These are phyloP conservation scores for Dromas ardeola DNA, from an alignment of 2,113 vertebrate genomes.

Conservation along the genomic window DNA sequence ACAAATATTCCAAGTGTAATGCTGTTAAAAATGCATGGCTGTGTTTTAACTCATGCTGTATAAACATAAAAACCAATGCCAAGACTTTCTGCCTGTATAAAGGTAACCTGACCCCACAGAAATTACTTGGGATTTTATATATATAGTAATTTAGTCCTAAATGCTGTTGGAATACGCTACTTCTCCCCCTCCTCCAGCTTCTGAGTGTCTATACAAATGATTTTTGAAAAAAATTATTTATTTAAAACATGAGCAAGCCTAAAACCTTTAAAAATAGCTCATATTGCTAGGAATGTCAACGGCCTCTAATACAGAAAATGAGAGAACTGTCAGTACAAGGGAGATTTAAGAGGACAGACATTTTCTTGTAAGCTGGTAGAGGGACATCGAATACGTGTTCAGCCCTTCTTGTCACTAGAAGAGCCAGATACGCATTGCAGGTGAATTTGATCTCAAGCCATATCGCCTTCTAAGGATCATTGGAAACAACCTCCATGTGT, in stretches of 20 bases:
- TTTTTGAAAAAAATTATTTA: not conserved
- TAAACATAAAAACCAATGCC: not conserved
- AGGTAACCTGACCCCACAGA: not conserved
- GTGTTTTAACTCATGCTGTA: not conserved
- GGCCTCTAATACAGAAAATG: not conserved
- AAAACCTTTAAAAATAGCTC: not conserved
- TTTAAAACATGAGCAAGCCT: not conserved
- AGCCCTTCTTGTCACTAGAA: not conserved
- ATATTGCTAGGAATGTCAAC: not conserved
- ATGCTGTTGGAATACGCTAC: not conserved
- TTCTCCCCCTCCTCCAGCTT: not conserved
- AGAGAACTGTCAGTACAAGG: not conserved
- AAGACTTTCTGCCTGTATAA: not conserved
- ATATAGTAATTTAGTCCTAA: not conserved
- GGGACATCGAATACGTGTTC: fast-evolving
- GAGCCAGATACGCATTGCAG: not conserved
- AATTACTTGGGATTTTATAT: not conserved
- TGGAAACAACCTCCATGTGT: not conserved
- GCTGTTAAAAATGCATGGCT: not conserved
- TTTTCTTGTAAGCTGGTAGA: not conserved
- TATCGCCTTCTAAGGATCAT: not conserved
- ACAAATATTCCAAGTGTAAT: not conserved
- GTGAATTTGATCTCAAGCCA: not conserved
- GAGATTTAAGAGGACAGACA: not conserved
- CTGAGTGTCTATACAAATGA: not conserved